A percentile compares a stretch with the other conserved stretches of the same genome.
Conservation (phyloP, 2,888 invertebrate genomes). For the Caradrina clavipalpis region DNA sequence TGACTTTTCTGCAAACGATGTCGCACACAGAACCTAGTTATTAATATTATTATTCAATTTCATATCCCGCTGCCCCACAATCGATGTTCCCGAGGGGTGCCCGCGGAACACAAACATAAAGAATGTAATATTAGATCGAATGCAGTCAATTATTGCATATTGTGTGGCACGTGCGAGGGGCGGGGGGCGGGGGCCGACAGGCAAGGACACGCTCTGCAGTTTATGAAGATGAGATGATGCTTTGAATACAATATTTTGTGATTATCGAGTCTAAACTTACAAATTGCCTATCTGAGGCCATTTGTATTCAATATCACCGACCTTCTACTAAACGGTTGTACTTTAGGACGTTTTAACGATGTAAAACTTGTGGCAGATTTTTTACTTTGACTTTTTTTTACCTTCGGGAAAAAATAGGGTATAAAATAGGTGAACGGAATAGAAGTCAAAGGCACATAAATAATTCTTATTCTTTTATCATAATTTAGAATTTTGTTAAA, state of each 20-base stretch:
- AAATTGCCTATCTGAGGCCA: no score
- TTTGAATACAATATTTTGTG: neutral
- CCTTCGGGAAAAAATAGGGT: no score
- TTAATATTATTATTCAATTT: constrained; percentile 38
- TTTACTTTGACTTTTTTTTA: no score
- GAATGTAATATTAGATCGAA: constrained; percentile 45
- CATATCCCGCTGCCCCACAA: constrained; percentile 1
- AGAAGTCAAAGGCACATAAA: no score
- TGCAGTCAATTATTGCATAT: constrained; percentile 55
- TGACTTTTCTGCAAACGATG: no score
- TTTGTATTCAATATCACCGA: no score
- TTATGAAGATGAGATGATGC: neutral
- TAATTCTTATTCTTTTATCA: no score
- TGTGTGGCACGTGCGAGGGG: constrained; percentile 39
- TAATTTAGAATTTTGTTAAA: no score
- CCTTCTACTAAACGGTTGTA: no score
- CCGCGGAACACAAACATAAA: constrained; percentile 27
- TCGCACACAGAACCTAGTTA: neutral
- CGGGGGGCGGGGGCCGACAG: neutral
- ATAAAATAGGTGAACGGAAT: no score
- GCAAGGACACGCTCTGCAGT: neutral
- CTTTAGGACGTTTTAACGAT: no score
- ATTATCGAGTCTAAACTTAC: neutral
- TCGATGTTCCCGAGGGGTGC: constrained; percentile 4
- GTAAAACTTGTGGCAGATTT: no score